A percentile compares a stretch with the other conserved stretches of the same genome.
Evolutionary conservation across 2,888 invertebrate species (phyloP).

Genomic region (Zeuzera pyrina): DNA sequence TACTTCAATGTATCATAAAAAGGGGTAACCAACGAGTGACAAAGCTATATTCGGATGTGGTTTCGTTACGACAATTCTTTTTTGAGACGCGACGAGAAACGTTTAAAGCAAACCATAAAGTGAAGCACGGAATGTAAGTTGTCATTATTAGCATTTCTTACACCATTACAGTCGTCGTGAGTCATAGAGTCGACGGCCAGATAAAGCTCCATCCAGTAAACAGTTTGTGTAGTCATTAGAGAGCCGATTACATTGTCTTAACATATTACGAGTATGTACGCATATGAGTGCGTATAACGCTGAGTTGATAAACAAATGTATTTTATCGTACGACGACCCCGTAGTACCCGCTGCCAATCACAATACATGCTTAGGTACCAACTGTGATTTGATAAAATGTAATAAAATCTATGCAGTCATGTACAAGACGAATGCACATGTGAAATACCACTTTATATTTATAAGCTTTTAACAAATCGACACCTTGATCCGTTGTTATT

Average conservation of each 20-base stretch:
- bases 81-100: too few relatives aligned
- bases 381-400: slow-evolving; percentile 25
- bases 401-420: slow-evolving; percentile 34
- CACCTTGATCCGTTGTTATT: slow-evolving; percentile 46
- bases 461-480: slow-evolving; percentile 43
- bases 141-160: slow-evolving; percentile 7
- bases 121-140: slow-evolving; percentile 3
- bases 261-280: slow-evolving; percentile 40
- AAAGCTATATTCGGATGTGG: slow-evolving; percentile 23
- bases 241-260: slow-evolving; percentile 41
- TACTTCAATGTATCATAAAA: too few relatives aligned
- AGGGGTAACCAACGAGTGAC: background rate
- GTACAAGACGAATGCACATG: slow-evolving; percentile 36
- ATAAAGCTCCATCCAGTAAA: slow-evolving; percentile 26
- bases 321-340: slow-evolving; percentile 52
- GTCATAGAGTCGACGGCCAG: slow-evolving; percentile 35
- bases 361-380: slow-evolving; percentile 16
- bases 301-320: slow-evolving; percentile 34
- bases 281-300: slow-evolving; percentile 26
- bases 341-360: slow-evolving; percentile 25
- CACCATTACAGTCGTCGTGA: slow-evolving; percentile 12
- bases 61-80: slow-evolving; percentile 31
- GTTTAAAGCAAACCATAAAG: slow-evolving; percentile 7
- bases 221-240: slow-evolving; percentile 35
- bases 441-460: slow-evolving; percentile 51